Conservation (phyloP, 2,797 vertebrate species). For the Poecile montanus region DNA sequence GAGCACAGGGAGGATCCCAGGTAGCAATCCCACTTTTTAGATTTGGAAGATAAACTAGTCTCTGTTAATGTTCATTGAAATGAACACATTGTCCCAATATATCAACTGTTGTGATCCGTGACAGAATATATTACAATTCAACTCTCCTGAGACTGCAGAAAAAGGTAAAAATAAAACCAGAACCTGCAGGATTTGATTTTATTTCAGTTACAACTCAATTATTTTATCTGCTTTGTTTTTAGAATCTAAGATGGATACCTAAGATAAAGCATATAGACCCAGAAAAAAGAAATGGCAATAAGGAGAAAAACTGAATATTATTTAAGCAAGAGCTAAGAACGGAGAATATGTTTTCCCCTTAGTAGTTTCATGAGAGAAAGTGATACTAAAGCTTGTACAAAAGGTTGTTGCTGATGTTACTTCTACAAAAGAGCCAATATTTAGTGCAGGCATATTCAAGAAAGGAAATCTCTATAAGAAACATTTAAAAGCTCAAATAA, state of each 20-base stretch:
- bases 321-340: background rate
- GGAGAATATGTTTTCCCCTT: background rate
- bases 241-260: background rate
- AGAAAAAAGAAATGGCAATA: background rate
- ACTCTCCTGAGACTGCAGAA: background rate
- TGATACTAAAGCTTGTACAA: background rate
- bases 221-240: background rate
- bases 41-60: background rate
- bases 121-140: background rate
- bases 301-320: background rate
- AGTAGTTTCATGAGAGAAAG: background rate
- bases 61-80: background rate
- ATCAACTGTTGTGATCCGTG: background rate
- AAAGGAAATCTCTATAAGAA: background rate
- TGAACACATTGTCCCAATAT: background rate
- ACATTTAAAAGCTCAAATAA: constrained; percentile 12
- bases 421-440: background rate
- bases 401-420: background rate
- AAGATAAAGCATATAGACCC: background rate
- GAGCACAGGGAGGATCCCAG: background rate
- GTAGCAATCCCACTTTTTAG: background rate
- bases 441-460: background rate
- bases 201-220: background rate
- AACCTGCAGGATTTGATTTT: background rate
- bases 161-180: background rate